Evolutionary conservation across 2,797 vertebrate genomes (phyloP).

Genomic region (Phalanger gymnotis): DNA sequence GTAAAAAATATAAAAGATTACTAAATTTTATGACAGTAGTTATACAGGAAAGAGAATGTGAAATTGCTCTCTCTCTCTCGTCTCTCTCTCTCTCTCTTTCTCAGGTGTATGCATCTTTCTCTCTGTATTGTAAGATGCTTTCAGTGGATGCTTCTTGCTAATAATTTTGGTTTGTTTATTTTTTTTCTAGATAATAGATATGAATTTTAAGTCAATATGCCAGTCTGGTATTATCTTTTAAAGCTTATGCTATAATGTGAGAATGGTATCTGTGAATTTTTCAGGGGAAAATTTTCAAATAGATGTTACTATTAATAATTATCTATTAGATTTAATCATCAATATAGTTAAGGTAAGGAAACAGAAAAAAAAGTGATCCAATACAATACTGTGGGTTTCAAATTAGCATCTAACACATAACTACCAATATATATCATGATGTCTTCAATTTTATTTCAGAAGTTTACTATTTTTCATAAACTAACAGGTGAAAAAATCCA

Average conservation of each 20-base stretch:
- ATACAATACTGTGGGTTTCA: not conserved
- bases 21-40: not conserved
- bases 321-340: not conserved
- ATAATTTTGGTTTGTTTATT: not conserved
- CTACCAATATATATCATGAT: not conserved
- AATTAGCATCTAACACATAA: not conserved
- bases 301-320: not conserved
- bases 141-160: not conserved
- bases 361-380: not conserved
- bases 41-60: not conserved
- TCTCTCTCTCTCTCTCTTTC: no score
- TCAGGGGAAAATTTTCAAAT: not conserved
- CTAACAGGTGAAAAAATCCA: not conserved
- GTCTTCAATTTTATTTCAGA: not conserved
- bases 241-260: not conserved
- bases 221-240: not conserved
- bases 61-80: not conserved
- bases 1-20: not conserved
- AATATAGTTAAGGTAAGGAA: not conserved
- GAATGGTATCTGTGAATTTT: not conserved
- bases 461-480: not conserved
- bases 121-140: not conserved
- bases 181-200: not conserved
- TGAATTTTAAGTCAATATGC: not conserved
- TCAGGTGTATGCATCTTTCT: not conserved